Conservation (phyloP, 2,888 invertebrate species). For the Rapana venosa region DNA sequence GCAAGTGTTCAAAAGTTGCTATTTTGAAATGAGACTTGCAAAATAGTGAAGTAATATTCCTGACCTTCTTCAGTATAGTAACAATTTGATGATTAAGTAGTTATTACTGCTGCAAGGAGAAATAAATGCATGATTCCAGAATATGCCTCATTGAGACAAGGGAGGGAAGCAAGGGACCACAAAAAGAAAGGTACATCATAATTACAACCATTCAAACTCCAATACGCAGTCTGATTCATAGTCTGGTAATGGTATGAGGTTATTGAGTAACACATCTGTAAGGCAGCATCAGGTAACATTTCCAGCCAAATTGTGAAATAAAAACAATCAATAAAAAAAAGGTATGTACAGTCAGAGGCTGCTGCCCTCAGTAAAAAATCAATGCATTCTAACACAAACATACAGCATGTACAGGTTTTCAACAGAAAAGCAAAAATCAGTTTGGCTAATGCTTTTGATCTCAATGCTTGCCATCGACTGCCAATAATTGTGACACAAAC, state of each 20-base stretch:
- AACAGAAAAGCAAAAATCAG: not conserved
- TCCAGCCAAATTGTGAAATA: not conserved
- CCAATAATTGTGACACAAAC: not conserved
- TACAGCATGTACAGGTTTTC: not conserved
- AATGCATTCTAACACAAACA: not conserved
- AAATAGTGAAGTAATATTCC: no score
- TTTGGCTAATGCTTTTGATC: not conserved
- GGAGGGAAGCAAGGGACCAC: not conserved
- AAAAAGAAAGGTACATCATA: conserved; percentile 7
- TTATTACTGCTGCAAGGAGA: not conserved
- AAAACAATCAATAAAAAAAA: no score
- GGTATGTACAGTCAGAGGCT: conserved; percentile 5
- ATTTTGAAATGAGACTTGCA: no score
- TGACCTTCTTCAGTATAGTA: no score
- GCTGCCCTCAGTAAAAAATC: conserved; percentile 23
- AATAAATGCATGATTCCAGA: not conserved
- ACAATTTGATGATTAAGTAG: no score
- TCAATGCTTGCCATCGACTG: not conserved
- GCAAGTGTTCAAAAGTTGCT: no score
- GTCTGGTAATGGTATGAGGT: not conserved
- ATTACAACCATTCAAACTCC: not conserved
- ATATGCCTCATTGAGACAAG: not conserved
- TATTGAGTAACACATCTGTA: not conserved
- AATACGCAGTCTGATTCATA: not conserved
- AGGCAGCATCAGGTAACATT: not conserved